Evolutionary conservation across 2,797 vertebrate genomes (phyloP), one percentile per base, ranked within the genome.

Genomic region (Falco novaeseelandiae): DNA sequence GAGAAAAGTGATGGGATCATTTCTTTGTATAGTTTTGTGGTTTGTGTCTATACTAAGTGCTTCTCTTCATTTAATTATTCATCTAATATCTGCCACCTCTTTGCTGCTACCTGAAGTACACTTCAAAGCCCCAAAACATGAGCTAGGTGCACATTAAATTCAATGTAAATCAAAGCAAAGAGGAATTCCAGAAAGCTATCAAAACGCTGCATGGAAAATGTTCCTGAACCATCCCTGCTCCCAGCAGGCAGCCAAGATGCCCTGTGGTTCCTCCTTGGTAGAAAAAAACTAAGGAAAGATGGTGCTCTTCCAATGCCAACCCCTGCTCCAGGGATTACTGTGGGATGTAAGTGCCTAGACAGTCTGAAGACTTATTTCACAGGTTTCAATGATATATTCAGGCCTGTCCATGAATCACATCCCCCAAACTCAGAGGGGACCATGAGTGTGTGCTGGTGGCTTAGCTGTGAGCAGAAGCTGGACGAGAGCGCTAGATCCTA

Each of bases 51-150:
- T 81, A 49, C 13, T 48, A 83, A 77, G 46, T 54, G 61, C 65
- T 80, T 72, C 77, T 79, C 25, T 71, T 93, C 46, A 74, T 72
- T 89, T 93, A 82, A 90, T 84, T 92, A 73, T 69, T 89, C 46
- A 55, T 92, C 84, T 93, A 90, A 89, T 89, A 90, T 55, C 73
- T 0, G 1, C 46, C 14, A 1, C 14, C 58, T n/a, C 49, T 86
- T 86, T 65, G 32, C 46, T 66, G 61, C 77, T 78, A 57, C 66
- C 66, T 87, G 72, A 95, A 82, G 36, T 66, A 73, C 29, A 52
- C 44, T 87, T 89, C 44, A 87, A 89, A 93, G 54, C 62, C 88
- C 62, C 58, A 84, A 58, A 88, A 72, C 16, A 48, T 16, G 36
- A 86, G 7, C 11, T 30, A 71, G 66, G 20, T 4, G 2, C 48